Percentiles rank a stretch among this genome's conserved stretches.
These are phyloP conservation scores for Euthynnus affinis DNA, from an alignment of 2,797 vertebrate species.

Conservation along the genomic window DNA sequence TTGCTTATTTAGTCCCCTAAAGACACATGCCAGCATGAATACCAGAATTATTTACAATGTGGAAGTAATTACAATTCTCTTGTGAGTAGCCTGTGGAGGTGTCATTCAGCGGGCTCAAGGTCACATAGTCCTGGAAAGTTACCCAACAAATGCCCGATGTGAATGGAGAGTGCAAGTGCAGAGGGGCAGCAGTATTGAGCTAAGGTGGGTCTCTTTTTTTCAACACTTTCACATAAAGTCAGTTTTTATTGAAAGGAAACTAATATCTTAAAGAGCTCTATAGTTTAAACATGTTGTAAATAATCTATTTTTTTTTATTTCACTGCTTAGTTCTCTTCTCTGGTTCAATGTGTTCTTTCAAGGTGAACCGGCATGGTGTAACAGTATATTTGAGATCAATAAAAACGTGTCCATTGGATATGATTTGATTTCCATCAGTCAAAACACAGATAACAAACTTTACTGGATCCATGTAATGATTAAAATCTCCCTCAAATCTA, in stretches of 20 bases:
- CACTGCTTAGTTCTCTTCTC: neutral
- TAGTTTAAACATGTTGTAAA: neutral
- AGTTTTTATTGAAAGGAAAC: neutral
- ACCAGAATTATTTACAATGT: constrained; percentile 23
- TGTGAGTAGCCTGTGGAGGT: constrained; percentile 87
- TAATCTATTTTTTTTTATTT: too few species aligned
- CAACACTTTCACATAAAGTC: neutral
- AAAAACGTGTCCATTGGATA: neutral
- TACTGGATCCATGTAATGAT: neutral
- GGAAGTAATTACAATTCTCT: constrained; percentile 46
- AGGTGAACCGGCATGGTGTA: neutral
- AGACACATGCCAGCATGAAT: constrained; percentile 12
- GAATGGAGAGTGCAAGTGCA: constrained; percentile 91
- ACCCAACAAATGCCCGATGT: constrained; percentile 90
- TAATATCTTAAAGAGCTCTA: neutral
- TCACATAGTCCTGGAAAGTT: constrained; percentile 91
- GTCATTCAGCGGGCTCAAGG: constrained; percentile 88
- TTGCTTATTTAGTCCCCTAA: neutral
- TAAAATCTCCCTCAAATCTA: neutral
- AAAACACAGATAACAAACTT: neutral
- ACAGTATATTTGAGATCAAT: neutral
- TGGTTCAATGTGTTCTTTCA: neutral
- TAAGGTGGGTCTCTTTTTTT: constrained; percentile 84
- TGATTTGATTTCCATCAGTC: neutral
- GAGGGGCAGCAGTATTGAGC: constrained; percentile 85